phyloP scores from a whole-genome alignment of 2,888 invertebrate genomes.

The Masnerella sp. region DNA sequence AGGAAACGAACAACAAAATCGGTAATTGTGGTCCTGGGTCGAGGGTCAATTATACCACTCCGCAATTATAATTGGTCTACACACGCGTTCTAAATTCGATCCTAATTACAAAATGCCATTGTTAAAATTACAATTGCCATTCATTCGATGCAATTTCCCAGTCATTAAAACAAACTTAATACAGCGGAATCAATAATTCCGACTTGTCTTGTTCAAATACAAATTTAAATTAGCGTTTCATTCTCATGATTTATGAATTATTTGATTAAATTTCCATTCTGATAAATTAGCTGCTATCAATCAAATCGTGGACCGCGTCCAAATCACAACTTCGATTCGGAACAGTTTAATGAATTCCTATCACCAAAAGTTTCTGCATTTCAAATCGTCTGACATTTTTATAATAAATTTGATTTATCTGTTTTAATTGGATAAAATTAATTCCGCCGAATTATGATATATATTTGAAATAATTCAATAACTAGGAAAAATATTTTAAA shows the following conservation, averaged over 20 bases:
- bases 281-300: constrained; percentile 18
- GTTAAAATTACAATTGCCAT: constrained; percentile 18
- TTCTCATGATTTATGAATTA: constrained; percentile 18
- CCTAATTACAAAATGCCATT: constrained; percentile 20
- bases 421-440: no score
- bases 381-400: no score
- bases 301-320: no score
- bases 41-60: constrained; percentile 1
- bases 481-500: no score
- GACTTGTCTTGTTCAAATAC: constrained; percentile 13
- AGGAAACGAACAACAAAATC: not conserved
- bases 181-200: constrained; percentile 19
- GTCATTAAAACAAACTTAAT: constrained; percentile 12
- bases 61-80: constrained; percentile 11
- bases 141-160: constrained; percentile 7
- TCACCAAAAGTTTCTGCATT: no score
- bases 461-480: no score
- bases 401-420: no score
- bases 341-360: no score
- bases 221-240: constrained; percentile 30
- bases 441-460: no score
- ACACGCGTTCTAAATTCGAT: constrained; percentile 2
- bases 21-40: not conserved
- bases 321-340: no score
- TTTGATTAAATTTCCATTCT: constrained; percentile 20